Percentiles rank a stretch among this genome's conserved stretches.
phyloP scores from a whole-genome alignment of 64 coral and sea anemone genomes.

The Montipora cactus region DNA sequence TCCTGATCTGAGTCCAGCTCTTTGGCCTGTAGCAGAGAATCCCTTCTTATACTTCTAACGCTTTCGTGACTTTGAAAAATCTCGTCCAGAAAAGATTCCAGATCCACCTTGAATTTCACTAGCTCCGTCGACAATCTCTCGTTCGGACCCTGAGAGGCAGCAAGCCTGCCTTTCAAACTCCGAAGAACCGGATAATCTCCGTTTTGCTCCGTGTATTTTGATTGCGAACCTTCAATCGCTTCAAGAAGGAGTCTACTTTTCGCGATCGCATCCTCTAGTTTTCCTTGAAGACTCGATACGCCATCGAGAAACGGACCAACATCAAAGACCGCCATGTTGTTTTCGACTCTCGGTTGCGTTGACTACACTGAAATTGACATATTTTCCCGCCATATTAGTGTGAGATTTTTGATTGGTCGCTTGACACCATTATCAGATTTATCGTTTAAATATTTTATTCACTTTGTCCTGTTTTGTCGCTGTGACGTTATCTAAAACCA shows the following conservation, averaged over 20 bases:
- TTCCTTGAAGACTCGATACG: constrained; percentile 53
- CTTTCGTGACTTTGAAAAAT: constrained; percentile 43
- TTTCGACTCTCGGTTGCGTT: constrained; percentile 12
- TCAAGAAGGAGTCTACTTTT: constrained; percentile 52
- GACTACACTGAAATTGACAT: constrained; percentile 18
- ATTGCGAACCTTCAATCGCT: constrained; percentile 47
- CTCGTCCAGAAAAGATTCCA: constrained; percentile 41
- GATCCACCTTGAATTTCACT: constrained; percentile 59
- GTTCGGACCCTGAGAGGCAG: constrained; percentile 43
- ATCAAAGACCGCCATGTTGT: constrained; percentile 70
- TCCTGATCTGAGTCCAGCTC: constrained; percentile 21
- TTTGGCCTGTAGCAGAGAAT: constrained; percentile 41
- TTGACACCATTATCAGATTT: not conserved
- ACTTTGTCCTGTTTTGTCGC: not conserved
- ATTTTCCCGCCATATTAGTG: not conserved
- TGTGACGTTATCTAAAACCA: not conserved
- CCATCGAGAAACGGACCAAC: constrained; percentile 63
- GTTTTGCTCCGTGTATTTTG: constrained; percentile 8
- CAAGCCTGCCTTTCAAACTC: constrained; percentile 6
- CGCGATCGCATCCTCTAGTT: constrained; percentile 66
- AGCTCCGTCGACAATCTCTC: constrained; percentile 57
- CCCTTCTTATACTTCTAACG: constrained; percentile 33
- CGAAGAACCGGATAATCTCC: constrained; percentile 17
- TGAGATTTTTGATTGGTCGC: not conserved
- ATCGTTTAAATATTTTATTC: not conserved